These are phyloP conservation scores for Nebria brevicollis DNA, from an alignment of 2,888 invertebrate genomes.

Conservation along the genomic window DNA sequence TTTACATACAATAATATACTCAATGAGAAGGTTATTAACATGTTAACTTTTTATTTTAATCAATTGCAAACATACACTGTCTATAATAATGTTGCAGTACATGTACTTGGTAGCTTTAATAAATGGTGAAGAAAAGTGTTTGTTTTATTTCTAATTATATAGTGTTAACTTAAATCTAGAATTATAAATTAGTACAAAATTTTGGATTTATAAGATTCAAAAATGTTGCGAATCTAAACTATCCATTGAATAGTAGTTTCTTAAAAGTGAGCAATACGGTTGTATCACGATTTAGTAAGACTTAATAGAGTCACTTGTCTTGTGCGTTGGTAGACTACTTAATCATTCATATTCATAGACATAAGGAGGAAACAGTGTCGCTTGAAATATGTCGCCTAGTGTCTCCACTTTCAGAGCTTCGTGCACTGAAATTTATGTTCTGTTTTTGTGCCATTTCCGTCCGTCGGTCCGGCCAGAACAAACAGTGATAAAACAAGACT, in stretches of 20 bases:
- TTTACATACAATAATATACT: background rate
- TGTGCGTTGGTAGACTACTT: background rate
- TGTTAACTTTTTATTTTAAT: too few relatives aligned
- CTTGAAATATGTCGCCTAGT: constrained; percentile 19
- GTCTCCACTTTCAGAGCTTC: background rate
- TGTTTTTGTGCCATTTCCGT: constrained; percentile 45
- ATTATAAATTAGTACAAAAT: too few relatives aligned
- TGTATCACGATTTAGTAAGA: background rate
- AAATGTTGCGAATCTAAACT: too few relatives aligned
- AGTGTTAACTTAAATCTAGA: too few relatives aligned
- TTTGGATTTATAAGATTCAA: too few relatives aligned
- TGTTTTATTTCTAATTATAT: too few relatives aligned
- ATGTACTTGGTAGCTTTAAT: too few relatives aligned
- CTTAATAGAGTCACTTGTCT: background rate
- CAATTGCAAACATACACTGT: too few relatives aligned
- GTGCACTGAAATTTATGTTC: constrained; percentile 30
- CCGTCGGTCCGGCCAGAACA: constrained; percentile 33
- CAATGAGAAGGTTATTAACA: background rate
- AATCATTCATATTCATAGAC: constrained; percentile 38
- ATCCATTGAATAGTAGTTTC: too few relatives aligned
- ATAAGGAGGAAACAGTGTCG: constrained; percentile 26
- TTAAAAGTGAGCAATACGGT: too few relatives aligned
- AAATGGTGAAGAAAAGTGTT: too few relatives aligned
- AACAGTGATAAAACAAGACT: constrained; percentile 45
- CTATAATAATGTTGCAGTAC: too few relatives aligned